Percentiles rank a stretch among this genome's conserved stretches.
phyloP scores from a whole-genome alignment of 2,888 invertebrate species.

The Drosophila borborema region DNA sequence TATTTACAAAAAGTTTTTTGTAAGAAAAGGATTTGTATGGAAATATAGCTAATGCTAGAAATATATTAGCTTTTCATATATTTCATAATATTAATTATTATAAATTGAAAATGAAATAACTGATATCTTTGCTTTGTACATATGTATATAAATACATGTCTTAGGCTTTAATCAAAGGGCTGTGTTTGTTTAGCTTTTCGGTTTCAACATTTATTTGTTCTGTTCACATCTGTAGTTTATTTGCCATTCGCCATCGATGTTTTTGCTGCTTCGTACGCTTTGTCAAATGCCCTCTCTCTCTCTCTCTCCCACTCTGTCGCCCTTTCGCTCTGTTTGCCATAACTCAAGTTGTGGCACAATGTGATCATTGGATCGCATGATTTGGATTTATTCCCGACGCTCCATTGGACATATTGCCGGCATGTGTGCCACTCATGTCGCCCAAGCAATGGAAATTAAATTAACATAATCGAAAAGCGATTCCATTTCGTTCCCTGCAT shows the following conservation, averaged over 20 bases:
- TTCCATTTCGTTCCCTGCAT: slow-evolving; percentile 56
- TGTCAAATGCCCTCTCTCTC: slow-evolving; percentile 21
- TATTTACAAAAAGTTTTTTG: not conserved
- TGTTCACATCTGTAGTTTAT: slow-evolving; percentile 73
- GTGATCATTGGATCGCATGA: slow-evolving; percentile 81
- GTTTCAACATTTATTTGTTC: slow-evolving; percentile 46
- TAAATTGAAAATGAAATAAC: not conserved
- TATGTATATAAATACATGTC: slow-evolving; percentile 2
- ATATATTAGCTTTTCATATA: too few relatives aligned
- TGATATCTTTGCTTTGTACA: not conserved
- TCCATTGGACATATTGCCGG: slow-evolving; percentile 81
- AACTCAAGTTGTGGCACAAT: slow-evolving; percentile 78
- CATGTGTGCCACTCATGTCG: slow-evolving; percentile 77
- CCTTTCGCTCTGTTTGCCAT: slow-evolving; percentile 50
- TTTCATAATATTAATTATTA: not conserved
- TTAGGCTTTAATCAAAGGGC: slow-evolving; percentile 26
- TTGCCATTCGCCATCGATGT: slow-evolving; percentile 61
- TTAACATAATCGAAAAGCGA: slow-evolving; percentile 81
- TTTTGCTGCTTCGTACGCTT: slow-evolving; percentile 58
- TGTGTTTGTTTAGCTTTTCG: slow-evolving; percentile 25
- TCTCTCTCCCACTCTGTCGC: not conserved
- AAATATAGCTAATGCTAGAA: too few relatives aligned
- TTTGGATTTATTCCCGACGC: slow-evolving; percentile 78
- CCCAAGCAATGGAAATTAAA: slow-evolving; percentile 69
- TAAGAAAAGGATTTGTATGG: too few relatives aligned